Evolutionary conservation across 2,888 invertebrate species (phyloP).

Genomic region (Adelognathus sp.): DNA sequence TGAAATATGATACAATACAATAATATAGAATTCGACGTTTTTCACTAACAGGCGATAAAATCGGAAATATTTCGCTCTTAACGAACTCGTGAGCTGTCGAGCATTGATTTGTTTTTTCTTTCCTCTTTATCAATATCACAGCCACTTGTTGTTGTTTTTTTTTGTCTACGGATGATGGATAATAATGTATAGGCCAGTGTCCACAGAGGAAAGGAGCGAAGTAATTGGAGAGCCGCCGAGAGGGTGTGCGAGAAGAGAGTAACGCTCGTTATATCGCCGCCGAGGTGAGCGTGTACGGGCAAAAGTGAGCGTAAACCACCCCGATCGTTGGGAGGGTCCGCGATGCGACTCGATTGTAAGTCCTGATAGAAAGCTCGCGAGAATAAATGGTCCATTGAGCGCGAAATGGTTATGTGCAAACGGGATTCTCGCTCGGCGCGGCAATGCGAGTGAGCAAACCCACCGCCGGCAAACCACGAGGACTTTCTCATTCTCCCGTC

Average conservation of each 20-base stretch:
- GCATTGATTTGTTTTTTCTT: constrained; percentile 6
- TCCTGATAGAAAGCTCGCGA: constrained; percentile 54
- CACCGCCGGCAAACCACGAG: neutral
- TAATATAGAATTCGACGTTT: too few species aligned
- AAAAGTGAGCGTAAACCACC: constrained; percentile 54
- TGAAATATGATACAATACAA: too few species aligned
- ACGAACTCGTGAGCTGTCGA: neutral
- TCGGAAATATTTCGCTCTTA: neutral
- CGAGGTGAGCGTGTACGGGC: constrained; percentile 19
- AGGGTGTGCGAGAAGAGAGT: constrained; percentile 4
- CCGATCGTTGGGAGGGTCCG: constrained; percentile 65
- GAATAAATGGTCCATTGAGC: constrained; percentile 59
- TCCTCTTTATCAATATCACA: neutral
- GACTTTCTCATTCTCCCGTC: constrained; percentile 19
- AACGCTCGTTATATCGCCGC: constrained; percentile 49
- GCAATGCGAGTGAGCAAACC: constrained; percentile 13
- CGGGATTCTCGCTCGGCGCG: constrained; percentile 16
- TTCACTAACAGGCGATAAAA: neutral
- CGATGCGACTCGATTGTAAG: constrained; percentile 62
- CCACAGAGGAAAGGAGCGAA: constrained; percentile 31
- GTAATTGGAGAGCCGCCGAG: constrained; percentile 50
- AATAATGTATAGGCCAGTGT: constrained; percentile 21
- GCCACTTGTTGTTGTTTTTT: neutral
- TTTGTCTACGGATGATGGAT: neutral
- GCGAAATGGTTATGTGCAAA: constrained; percentile 56